A percentile compares a stretch with the other conserved stretches of the same genome.
Evolutionary conservation across 2,888 invertebrate genomes (phyloP).

Genomic region (Alcis repandata): DNA sequence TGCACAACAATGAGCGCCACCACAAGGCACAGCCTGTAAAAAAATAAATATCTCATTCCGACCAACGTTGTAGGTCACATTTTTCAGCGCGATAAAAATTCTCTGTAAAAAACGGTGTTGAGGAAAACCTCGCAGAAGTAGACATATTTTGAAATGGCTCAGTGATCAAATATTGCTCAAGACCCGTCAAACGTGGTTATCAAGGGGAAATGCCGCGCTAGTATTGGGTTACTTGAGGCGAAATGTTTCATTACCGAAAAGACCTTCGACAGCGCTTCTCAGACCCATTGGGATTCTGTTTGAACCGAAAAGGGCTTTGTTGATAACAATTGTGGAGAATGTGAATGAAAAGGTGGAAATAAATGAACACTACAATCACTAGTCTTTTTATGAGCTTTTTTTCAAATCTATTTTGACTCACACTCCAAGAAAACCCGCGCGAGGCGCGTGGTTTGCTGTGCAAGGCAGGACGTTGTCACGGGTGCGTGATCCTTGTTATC

Average conservation of each 20-base stretch:
- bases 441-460: not conserved
- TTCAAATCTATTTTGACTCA: too few species aligned
- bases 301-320: slow-evolving; percentile 16
- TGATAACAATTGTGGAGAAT: slow-evolving; percentile 14
- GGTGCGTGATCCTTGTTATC: not conserved
- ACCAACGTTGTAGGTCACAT: not conserved
- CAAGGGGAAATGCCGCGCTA: slow-evolving; percentile 14
- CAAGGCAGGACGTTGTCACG: too few species aligned
- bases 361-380: slow-evolving; percentile 14
- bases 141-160: slow-evolving; percentile 27
- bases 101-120: slow-evolving; percentile 10
- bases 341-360: slow-evolving; percentile 2
- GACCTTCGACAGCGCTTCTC: slow-evolving; percentile 23
- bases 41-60: not conserved
- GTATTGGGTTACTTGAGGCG: slow-evolving; percentile 24
- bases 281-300: slow-evolving; percentile 17
- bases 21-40: not conserved
- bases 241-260: slow-evolving; percentile 25
- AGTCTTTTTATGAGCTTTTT: too few species aligned
- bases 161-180: slow-evolving; percentile 26
- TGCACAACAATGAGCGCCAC: too few species aligned
- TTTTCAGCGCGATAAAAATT: not conserved
- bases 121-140: slow-evolving; percentile 15
- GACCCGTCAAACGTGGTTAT: slow-evolving; percentile 26
- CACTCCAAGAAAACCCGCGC: too few species aligned